Percentiles rank a stretch among this genome's conserved stretches.
Conservation (phyloP, 2,888 invertebrate genomes). For the Drosophila kambysellisi region DNA sequence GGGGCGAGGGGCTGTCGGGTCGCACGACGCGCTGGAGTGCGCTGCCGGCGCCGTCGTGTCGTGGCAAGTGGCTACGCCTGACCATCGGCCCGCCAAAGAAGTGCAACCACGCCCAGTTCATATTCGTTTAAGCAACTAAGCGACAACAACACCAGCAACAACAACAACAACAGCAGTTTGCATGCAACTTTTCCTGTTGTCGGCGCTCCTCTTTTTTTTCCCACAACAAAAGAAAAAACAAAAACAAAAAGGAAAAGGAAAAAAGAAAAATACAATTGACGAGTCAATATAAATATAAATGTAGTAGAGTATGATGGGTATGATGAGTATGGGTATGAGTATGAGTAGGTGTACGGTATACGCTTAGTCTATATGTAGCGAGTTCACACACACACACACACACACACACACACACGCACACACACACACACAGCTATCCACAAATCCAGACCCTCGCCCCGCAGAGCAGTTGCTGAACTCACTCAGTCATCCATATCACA, state of each 20-base stretch:
- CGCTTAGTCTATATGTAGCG: constrained; percentile 57
- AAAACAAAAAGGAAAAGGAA: neutral
- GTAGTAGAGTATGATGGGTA: constrained; percentile 18
- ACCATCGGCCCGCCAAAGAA: constrained; percentile 85
- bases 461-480: constrained; percentile 23
- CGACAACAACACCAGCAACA: neutral
- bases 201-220: constrained; percentile 26
- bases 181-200: constrained; percentile 10
- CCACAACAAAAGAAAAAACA: neutral
- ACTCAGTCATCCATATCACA: constrained; percentile 45
- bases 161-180: neutral
- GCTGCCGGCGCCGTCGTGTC: constrained; percentile 93
- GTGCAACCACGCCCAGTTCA: constrained; percentile 84
- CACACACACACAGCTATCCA: neutral
- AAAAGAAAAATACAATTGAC: constrained; percentile 19
- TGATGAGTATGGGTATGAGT: constrained; percentile 22
- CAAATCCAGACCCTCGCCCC: neutral
- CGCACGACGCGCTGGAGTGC: constrained; percentile 93
- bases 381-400: constrained; percentile 23
- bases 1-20: constrained; percentile 92
- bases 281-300: constrained; percentile 34
- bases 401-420: too few relatives aligned
- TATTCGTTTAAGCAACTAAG: constrained; percentile 81
- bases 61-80: constrained; percentile 93
- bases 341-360: constrained; percentile 49